Conservation (phyloP, 2,113 vertebrate genomes). For the Tympanuchus pallidicinctus region DNA sequence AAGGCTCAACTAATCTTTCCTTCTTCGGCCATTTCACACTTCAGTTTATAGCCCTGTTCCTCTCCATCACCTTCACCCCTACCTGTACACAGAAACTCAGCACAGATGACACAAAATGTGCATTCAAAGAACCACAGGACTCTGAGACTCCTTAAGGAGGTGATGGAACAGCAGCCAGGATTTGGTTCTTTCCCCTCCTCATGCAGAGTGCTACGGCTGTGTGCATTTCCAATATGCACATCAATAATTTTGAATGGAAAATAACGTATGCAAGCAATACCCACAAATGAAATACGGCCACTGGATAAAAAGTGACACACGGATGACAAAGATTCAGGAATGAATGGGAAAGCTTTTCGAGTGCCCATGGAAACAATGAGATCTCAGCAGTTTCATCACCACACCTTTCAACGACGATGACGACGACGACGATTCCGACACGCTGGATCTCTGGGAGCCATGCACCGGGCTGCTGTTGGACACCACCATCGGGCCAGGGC, state of each 20-base stretch:
- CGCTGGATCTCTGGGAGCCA: slow-evolving; percentile 70
- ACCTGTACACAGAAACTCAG: background rate
- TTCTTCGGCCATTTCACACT: background rate
- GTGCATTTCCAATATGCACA: too few relatives aligned
- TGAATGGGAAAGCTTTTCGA: background rate
- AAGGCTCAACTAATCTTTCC: background rate
- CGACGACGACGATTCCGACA: slow-evolving; percentile 45
- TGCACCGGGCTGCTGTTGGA: slow-evolving; percentile 80
- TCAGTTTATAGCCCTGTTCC: background rate
- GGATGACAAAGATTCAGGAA: background rate
- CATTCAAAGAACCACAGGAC: background rate
- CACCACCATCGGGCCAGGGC: slow-evolving; percentile 76
- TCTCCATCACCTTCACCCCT: background rate
- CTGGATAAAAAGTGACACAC: accelerated
- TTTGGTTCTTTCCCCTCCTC: background rate
- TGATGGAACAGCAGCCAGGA: background rate
- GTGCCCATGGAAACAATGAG: background rate
- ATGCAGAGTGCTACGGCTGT: accelerated
- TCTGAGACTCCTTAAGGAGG: background rate
- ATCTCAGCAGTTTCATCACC: background rate
- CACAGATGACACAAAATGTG: background rate
- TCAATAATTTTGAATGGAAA: background rate
- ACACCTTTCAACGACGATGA: slow-evolving; percentile 71
- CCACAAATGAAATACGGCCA: background rate
- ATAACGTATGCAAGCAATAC: accelerated